Evolutionary conservation across 2,113 vertebrate species (phyloP), one percentile per base, ranked within the genome.

Genomic region (Sinocyclocheilus rhinocerous): DNA sequence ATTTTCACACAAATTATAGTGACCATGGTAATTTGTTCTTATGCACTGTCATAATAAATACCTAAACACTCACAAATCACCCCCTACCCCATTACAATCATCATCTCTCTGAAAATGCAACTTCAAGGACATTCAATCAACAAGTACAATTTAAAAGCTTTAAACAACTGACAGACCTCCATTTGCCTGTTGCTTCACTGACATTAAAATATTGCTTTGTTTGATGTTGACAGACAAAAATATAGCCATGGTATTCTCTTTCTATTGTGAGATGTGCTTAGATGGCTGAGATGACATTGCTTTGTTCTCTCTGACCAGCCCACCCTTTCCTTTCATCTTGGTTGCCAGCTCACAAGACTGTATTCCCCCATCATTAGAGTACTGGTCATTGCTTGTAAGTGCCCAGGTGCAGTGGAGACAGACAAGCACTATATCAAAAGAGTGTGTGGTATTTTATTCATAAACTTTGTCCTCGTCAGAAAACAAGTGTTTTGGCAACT

Each of bases 301-400:
- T 90, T 90, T 89, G 91, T 91, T 87, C 90, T 90, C 63, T 76
- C 85, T 91, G 91, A 91, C 92, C 86, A 85, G 86, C 87, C 89
- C 92, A 88, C 87, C 86, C 73, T 55, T 91, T 83, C 91, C 94
- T 95, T 95, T 95, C 91, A 95, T 95, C 94, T 94, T 91, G 87
- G 88, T 76, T 91, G 86, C 81, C 48, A 88, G 88, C 85, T 82
- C 87, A 88, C 79, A 84, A 88, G 85, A 82, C 83, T 70, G 61
- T 42, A 57, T 80, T 80, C 85, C 76, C 22, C 67, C 45, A 52
- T 85, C 85, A 88, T 90, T 90, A 87, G 70, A 88, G 63, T 80
- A 91, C 89, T 91, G 91, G 91, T 88, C 89, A 72, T 86, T 90
- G 90, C 87, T 26, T 90, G 85, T 88, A 86, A 90, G 90, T 70